These are phyloP conservation scores for Neoascia interrupta DNA, from an alignment of 2,888 invertebrate genomes.

Conservation along the genomic window DNA sequence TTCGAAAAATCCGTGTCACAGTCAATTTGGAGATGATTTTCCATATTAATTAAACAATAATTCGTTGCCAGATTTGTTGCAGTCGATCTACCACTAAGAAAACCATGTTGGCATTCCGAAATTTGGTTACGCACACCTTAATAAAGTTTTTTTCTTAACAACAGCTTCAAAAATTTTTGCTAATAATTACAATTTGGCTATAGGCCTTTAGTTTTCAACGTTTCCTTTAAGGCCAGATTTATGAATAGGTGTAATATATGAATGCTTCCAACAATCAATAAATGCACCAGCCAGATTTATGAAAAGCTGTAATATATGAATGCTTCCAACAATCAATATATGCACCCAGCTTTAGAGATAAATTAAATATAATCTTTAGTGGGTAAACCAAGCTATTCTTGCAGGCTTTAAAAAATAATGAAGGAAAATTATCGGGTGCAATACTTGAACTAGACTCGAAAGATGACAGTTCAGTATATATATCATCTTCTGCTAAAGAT, in stretches of 20 bases:
- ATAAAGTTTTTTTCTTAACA: too few species aligned
- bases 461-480: neutral
- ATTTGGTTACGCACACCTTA: neutral
- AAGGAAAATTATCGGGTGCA: neutral
- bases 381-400: too few species aligned
- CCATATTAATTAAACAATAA: neutral
- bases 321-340: neutral
- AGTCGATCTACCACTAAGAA: neutral
- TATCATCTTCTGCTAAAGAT: slow-evolving; percentile 7
- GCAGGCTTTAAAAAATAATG: neutral
- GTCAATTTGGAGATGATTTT: neutral
- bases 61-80: neutral
- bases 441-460: neutral
- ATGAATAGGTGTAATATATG: neutral
- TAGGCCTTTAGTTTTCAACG: slow-evolving; percentile 4
- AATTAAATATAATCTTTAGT: slow-evolving; percentile 1
- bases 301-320: too few species aligned
- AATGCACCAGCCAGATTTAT: too few species aligned
- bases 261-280: neutral
- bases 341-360: neutral
- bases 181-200: neutral
- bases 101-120: neutral
- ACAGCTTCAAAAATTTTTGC: neutral
- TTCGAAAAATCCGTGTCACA: neutral
- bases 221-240: neutral